Conservation (phyloP, 2,888 invertebrate genomes). For the Xestia ashworthii region DNA sequence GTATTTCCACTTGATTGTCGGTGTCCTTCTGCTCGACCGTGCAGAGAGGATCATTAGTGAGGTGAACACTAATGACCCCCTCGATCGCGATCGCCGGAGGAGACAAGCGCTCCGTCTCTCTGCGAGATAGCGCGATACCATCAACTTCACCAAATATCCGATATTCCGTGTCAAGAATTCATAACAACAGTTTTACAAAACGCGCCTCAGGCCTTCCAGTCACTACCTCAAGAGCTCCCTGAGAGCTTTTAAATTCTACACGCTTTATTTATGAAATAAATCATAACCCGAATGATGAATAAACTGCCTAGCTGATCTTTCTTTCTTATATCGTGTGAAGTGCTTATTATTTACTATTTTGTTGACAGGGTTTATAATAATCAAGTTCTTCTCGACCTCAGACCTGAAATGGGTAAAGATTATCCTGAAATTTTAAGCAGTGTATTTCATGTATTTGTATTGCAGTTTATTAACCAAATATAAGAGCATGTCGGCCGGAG, state of each 20-base stretch:
- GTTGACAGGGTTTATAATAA: background rate
- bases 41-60: conserved; percentile 83
- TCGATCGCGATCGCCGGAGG: conserved; percentile 78
- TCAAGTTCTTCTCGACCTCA: background rate
- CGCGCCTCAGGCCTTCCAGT: conserved; percentile 44
- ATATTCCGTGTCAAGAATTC: conserved; percentile 69
- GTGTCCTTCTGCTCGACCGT: conserved; percentile 66
- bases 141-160: conserved; percentile 72
- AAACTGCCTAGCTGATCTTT: background rate
- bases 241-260: conserved; percentile 43
- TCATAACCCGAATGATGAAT: conserved; percentile 9
- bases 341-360: background rate
- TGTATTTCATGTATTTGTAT: conserved; percentile 43
- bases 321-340: background rate
- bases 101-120: conserved; percentile 71
- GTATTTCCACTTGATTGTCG: conserved; percentile 66
- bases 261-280: conserved; percentile 41
- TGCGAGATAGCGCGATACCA: conserved; percentile 71
- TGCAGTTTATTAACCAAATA: conserved; percentile 78
- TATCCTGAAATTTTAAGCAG: conserved; percentile 65
- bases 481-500: conserved; percentile 67
- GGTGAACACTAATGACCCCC: conserved; percentile 86
- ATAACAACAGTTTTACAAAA: conserved; percentile 63
- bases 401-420: conserved; percentile 9
- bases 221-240: conserved; percentile 45